Percentiles rank a stretch among this genome's conserved stretches.
Conservation (phyloP, 1,140 invertebrate genomes). For the Zophobas morio region DNA sequence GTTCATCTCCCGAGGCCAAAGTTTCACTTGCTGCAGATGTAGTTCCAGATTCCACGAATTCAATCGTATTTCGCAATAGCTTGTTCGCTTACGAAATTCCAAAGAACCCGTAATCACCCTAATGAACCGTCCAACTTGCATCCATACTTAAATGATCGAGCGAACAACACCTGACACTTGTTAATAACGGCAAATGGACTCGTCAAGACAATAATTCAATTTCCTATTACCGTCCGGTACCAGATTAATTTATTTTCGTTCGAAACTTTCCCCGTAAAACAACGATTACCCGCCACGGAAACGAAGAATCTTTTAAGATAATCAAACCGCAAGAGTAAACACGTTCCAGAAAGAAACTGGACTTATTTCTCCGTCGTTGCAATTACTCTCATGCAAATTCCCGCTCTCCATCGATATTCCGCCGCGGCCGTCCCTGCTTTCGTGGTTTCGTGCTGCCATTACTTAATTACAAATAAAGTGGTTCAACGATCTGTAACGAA, state of each 20-base stretch:
- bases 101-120: constrained; percentile 28
- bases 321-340: constrained; percentile 5
- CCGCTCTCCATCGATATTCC: constrained; percentile 3
- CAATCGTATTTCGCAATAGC: no score
- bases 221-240: neutral
- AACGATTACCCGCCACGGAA: neutral
- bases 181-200: constrained; percentile 11
- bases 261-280: neutral
- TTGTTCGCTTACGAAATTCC: neutral
- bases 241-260: constrained; percentile 2
- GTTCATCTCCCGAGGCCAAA: no score
- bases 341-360: constrained; percentile 4
- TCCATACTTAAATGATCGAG: constrained; percentile 31
- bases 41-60: no score
- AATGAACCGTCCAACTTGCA: constrained; percentile 26
- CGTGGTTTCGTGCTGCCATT: constrained; percentile 27
- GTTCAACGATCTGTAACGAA: constrained; percentile 38
- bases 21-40: no score
- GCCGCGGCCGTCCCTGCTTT: neutral
- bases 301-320: neutral
- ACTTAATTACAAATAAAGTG: constrained; percentile 37
- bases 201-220: neutral
- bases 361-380: neutral
- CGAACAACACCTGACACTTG: constrained; percentile 21
- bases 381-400: constrained; percentile 24